Conservation (phyloP, 37 sponge, comb jelly and placozoan species). For the Agelas oroides region DNA sequence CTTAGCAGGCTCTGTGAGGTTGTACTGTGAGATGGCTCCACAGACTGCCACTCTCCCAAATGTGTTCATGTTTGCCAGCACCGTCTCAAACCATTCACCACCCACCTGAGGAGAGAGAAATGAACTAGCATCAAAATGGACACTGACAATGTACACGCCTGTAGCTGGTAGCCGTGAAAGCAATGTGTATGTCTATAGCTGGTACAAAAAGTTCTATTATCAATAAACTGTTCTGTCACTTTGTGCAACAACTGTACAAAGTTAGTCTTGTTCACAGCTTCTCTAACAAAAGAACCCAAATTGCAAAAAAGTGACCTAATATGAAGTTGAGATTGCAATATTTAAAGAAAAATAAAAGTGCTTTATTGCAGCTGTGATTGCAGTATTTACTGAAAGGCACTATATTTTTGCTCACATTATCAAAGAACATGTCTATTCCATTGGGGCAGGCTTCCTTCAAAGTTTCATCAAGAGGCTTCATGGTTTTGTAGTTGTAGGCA, state of each 20-base stretch:
- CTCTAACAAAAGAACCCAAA: too few species aligned
- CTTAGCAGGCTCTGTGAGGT: slow-evolving; percentile 24
- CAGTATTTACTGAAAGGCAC: background rate
- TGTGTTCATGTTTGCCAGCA: slow-evolving; percentile 69
- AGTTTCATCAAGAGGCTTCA: slow-evolving; percentile 54
- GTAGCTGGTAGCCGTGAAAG: too few species aligned
- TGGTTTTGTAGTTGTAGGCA: slow-evolving; percentile 93
- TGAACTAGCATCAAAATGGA: too few species aligned
- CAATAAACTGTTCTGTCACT: background rate
- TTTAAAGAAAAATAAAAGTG: too few species aligned
- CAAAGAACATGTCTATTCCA: slow-evolving; percentile 90
- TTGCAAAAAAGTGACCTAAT: too few species aligned
- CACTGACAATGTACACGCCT: too few species aligned
- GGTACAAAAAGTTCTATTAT: too few species aligned
- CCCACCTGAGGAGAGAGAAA: too few species aligned
- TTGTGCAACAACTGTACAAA: too few species aligned
- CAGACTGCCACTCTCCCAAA: slow-evolving; percentile 81
- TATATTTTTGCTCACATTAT: slow-evolving; percentile 70
- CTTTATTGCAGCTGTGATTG: too few species aligned
- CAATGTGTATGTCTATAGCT: too few species aligned
- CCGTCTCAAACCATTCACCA: slow-evolving; percentile 76
- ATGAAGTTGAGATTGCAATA: background rate
- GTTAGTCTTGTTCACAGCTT: background rate
- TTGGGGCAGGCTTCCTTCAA: slow-evolving; percentile 85
- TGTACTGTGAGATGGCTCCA: slow-evolving; percentile 84